These are phyloP conservation scores for Ylistrum balloti DNA, from an alignment of 1,140 invertebrate species.

Conservation along the genomic window DNA sequence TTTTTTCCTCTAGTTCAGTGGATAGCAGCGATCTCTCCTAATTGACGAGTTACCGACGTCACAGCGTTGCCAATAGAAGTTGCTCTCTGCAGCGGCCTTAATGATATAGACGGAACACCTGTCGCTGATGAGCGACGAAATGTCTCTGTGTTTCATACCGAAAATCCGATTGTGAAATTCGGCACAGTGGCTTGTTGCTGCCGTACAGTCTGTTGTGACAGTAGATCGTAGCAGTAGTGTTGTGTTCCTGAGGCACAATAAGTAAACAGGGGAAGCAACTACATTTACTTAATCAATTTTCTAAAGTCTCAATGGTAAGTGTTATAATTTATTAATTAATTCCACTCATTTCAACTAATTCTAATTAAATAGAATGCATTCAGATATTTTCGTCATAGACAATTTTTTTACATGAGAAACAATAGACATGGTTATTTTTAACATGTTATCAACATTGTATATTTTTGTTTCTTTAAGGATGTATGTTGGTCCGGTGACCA, in stretches of 20 bases:
- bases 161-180: neutral
- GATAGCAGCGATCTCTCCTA: neutral
- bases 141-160: neutral
- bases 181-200: neutral
- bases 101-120: neutral
- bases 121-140: neutral
- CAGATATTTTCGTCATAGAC: no score
- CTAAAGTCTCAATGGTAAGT: no score
- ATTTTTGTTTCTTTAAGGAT: no score
- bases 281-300: no score
- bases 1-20: neutral
- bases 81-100: neutral
- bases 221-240: neutral
- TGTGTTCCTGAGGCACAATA: neutral
- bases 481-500: no score
- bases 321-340: no score
- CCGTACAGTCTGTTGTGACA: neutral
- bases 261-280: neutral
- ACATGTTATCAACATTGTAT: no score
- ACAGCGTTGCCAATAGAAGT: neutral
- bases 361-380: no score
- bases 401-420: no score
- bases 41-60: neutral
- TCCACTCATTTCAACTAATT: no score
- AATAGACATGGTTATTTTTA: no score